Evolutionary conservation across 2,113 vertebrate genomes (phyloP).

Genomic region (Psilopsiagon aymara): DNA sequence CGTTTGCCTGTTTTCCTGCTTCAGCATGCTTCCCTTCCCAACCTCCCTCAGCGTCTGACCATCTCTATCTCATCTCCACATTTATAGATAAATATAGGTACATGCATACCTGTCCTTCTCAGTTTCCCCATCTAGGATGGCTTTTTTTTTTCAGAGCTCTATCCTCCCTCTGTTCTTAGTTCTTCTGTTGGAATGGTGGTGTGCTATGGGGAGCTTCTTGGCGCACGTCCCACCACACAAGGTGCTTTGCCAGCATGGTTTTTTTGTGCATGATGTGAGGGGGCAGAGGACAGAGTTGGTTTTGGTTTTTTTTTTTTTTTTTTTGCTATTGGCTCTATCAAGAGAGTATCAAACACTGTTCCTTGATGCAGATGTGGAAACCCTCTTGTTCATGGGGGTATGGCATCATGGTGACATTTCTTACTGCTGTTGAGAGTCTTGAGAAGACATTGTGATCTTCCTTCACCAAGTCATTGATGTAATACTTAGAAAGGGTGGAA

Average conservation of each 20-base stretch:
- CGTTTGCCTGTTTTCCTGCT: not conserved
- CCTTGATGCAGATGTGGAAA: accelerated
- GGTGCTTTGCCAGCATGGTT: not conserved
- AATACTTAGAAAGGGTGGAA: not conserved
- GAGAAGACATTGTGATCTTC: not conserved
- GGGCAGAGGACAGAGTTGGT: not conserved
- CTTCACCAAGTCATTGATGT: not conserved
- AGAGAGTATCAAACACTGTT: not conserved
- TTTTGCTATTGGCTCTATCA: not conserved
- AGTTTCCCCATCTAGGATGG: not conserved
- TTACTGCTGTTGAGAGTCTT: not conserved
- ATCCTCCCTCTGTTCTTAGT: not conserved
- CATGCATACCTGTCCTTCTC: not conserved
- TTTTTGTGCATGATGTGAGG: accelerated
- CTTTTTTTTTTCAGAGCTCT: not conserved
- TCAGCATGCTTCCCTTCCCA: not conserved
- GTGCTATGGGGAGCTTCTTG: not conserved
- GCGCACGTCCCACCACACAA: accelerated
- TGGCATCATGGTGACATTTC: accelerated
- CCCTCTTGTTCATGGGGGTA: not conserved
- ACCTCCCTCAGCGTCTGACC: not conserved
- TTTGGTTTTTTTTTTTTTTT: not conserved
- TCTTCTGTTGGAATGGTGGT: not conserved
- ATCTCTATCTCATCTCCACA: not conserved
- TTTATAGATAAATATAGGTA: not conserved